Evolutionary conservation across 2,113 vertebrate species (phyloP).

Genomic region (Hystrix cristata): DNA sequence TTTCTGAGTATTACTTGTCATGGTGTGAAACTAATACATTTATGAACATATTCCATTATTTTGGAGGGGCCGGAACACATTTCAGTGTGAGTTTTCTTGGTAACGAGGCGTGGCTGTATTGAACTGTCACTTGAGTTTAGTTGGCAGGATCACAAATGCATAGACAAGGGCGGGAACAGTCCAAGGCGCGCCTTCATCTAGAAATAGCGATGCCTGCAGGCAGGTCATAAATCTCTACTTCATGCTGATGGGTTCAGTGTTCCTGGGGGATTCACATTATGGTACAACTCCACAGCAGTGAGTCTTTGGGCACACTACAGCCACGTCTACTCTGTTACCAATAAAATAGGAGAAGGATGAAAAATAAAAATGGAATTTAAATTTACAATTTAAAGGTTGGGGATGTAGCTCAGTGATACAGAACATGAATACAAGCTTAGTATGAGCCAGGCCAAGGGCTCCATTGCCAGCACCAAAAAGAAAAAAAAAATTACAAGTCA

Average conservation of each 20-base stretch:
- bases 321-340: neutral
- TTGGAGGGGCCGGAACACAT: slow-evolving; percentile 2
- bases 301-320: neutral
- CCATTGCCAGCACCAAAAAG: neutral
- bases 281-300: slow-evolving; percentile 14
- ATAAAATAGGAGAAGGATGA: slow-evolving; percentile 6
- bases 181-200: slow-evolving; percentile 57
- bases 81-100: slow-evolving; percentile 43
- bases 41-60: slow-evolving; percentile 40
- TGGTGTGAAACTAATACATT: slow-evolving; percentile 42
- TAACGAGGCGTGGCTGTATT: slow-evolving; percentile 44
- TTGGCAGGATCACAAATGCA: slow-evolving; percentile 19
- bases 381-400: neutral
- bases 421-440: neutral
- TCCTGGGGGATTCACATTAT: neutral
- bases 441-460: neutral
- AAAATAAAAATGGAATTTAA: slow-evolving; percentile 58
- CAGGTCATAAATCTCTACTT: slow-evolving; percentile 61
- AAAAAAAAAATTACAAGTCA: slow-evolving; percentile 1
- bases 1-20: slow-evolving; percentile 51
- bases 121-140: slow-evolving; percentile 57
- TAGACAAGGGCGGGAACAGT: slow-evolving; percentile 8
- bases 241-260: slow-evolving; percentile 2
- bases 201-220: neutral
- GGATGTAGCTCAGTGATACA: neutral